Base-by-base conservation (phyloP, 2,113 vertebrate species). In the Oreochromis spilurus region DNA sequence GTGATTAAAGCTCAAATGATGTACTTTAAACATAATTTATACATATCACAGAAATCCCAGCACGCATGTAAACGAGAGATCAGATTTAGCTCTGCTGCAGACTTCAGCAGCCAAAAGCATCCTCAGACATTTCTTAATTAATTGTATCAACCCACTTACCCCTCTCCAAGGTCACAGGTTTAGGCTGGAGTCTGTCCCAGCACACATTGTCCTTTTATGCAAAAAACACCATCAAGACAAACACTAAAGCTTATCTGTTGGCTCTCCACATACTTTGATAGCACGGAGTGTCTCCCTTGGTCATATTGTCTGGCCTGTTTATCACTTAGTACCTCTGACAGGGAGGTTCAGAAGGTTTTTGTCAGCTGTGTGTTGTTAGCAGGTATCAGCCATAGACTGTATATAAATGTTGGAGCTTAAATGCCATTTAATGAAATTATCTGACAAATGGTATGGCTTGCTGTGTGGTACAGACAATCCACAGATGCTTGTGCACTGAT, bases 71-170 rank as follows among this genome's bases (percentile, higher is more conserved):
- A 50, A 60, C 1, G n/a, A 84, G 17, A 19, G 17, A 34, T 48
- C 31, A 19, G 14, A 52, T 58, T 24, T 45, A 81, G 48, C 53
- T 84, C 54, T 0, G 5, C 16, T 21, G 12, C 26, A 57, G 29
- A 14, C 40, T 29, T 50, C 79, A 80, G 53, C 53, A 6, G 24
- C 70, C 29, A 14, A 70, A 55, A 86, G 31, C n/a, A 4, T 85
- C 86, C 84, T 77, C 52, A 7, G 57, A 88, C 48, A 21, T 75
- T 70, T 29, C 16, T 79, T 92, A 84, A 87, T 87, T 67, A 86
- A 89, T 78, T 19, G 58, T 72, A 45, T 83, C 19, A 77, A 79
- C 83, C 58, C 81, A 82, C 43, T 89, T 62, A 60, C 24, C 31
- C n/a, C 70, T 78, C 62, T 83, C 50, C 87, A 85, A 86, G 84